Evolutionary conservation across 2,797 vertebrate species (phyloP), one percentile per base, ranked within the genome.

Genomic region (Euphonia xanthogaster): DNA sequence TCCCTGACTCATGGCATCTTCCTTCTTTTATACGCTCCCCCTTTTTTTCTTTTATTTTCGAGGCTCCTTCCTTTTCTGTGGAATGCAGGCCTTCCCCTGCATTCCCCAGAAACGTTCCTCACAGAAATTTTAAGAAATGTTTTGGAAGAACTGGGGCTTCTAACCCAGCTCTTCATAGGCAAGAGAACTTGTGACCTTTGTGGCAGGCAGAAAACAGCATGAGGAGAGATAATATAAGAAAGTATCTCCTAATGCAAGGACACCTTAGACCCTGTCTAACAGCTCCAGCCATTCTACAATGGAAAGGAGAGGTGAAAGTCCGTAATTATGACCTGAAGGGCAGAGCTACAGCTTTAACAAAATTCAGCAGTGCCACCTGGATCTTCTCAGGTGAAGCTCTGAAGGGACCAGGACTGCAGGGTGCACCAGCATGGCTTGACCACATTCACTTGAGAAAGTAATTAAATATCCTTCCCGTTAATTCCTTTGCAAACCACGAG

Each of bases 401-500:
- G 55, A 61, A 62, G 25, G 37, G 37, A 63, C 27, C 24, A 68
- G 30, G 25, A 48, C 44, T 88, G 30, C 90, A 88, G 61, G 25
- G 72, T 60, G 3, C 51, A 35, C 50, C 55, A 54, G 23, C 53
- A 30, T 9, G 40, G 30, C 17, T 80, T 79, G 47, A 48, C 33
- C 60, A 7, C 82, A 40, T 50, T 92, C 70, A 60, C 53, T 47
- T 79, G 57, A 33, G 37, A 76, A 82, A 72, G 11, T 60, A 79
- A 93, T 95, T 94, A 84, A 91, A 79, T 86, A 86, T 75, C 65
- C 14, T 89, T 86, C 61, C 62, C 91, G 81, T 90, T 91, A 91
- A 90, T 96, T 93, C 90, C 75, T 86, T 89, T 68, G 60, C 68
- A 88, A 96, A 80, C 90, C 91, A 84, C 42, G 22, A 95, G 96